Base-by-base conservation (phyloP, 2,113 vertebrate genomes). In the Todiramphus saurophagus region DNA sequence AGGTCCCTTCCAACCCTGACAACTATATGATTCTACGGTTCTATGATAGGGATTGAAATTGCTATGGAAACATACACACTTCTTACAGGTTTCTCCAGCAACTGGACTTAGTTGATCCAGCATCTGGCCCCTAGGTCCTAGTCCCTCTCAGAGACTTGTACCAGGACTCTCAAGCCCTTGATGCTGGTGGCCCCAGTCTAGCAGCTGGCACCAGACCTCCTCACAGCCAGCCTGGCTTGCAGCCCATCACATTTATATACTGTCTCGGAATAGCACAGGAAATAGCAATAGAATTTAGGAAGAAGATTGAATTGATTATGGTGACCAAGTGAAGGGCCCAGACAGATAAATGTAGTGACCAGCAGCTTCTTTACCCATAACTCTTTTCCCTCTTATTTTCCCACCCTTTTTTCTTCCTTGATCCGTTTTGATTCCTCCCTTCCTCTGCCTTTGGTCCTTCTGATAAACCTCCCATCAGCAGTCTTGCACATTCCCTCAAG, bases 211-310 rank as follows among this genome's bases (percentile, higher is more conserved):
- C 10, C 33, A 72, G n/a, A 53, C 3, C 9, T 72, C 13, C 41
- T 85, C 27, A 19, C 37, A 77, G 37, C 8, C 39, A 85, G 50
- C 35, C 74, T 55, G 39, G 23, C 24, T 89, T 46, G 37, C 23
- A 48, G 19, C 30, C 39, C 5, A 2, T 53, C 17, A 10, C 3
- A 0, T 72, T 50, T 15, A 5, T 20, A 10, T 23, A 23, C 4
- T 50, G 39, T 16, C 9, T 89, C 19, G 31, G 35, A 39, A 11
- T 15, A 63, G 25, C 16, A 46, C 31, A 6, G 19, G 28, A 21
- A 17, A 37, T 1, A 69, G 20, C 4, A 27, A 3, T n/a, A 62
- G 15, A 6, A 16, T 91, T 77, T 53, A 33, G 19, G 20, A 83
- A 68, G 28, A 56, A 50, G 0, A 9, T 16, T 23, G 16, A 11